These are phyloP conservation scores for Pelochelys cantorii DNA, from an alignment of 2,797 vertebrate genomes.

Conservation along the genomic window DNA sequence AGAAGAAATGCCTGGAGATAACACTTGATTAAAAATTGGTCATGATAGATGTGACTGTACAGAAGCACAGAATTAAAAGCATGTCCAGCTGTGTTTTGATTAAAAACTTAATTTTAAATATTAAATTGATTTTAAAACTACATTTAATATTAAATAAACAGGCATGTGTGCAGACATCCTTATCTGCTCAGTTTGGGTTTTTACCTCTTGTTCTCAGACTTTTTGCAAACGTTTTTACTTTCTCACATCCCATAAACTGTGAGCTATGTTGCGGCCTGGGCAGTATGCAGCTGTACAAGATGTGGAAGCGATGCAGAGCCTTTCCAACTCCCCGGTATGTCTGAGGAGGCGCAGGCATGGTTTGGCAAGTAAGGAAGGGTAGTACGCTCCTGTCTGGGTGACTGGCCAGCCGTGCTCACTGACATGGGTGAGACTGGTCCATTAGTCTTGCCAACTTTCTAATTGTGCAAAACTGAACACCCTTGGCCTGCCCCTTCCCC, in stretches of 20 bases:
- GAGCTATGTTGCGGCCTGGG: neutral
- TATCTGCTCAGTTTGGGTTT: neutral
- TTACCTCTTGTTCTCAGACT: neutral
- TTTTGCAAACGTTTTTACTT: neutral
- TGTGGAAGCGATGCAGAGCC: neutral
- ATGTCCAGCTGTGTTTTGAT: neutral
- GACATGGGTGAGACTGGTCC: rapidly evolving
- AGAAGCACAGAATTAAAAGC: neutral
- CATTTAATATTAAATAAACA: neutral
- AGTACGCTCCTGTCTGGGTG: neutral
- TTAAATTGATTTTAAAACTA: neutral
- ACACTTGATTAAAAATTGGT: neutral
- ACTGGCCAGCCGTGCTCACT: neutral
- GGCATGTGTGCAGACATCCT: neutral
- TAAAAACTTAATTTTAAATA: neutral
- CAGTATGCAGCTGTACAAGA: rapidly evolving
- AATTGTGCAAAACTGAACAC: too few relatives aligned
- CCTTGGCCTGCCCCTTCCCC: too few relatives aligned
- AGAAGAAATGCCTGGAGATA: neutral
- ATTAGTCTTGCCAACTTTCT: neutral
- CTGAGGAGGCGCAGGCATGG: rapidly evolving
- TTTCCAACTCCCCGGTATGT: rapidly evolving
- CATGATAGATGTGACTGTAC: neutral
- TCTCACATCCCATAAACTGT: neutral
- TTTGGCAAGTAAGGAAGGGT: neutral